Evolutionary conservation across 2,888 invertebrate genomes (phyloP), one percentile per base, ranked within the genome.

Genomic region (Mechanitis messenoides): DNA sequence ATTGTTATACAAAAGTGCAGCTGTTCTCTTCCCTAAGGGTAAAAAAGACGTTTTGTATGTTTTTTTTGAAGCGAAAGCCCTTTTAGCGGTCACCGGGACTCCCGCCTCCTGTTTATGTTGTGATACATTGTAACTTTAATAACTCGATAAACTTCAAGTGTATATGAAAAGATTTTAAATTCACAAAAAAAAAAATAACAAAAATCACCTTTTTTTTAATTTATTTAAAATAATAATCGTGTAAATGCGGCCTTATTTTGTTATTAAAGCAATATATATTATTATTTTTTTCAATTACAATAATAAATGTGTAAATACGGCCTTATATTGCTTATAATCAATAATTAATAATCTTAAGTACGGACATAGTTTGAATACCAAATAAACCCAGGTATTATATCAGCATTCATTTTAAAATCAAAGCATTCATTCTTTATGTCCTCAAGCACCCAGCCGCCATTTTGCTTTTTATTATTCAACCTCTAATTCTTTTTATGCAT

Each of bases 1-100:
- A 88, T 89, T 89, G 89, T 87, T 84, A 79, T 80, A 84, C 87
- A 84, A 85, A 84, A 83, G 81, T 79, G 89, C 89, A 89, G 89
- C 89, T 89, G 89, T 87, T 85, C 81, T 74, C 75, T 83, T 83
- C 85, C 87, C 88, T 73, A 74, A 79, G 87, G 87, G 87, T 85
- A 86, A 88, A 88, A 87, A 87, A 84, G 80, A 83, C 75, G 85
- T 85, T 85, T 86, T 87, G 83, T 85, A 28, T 65, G 70, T 81
- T 82, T 84, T 85, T 75, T 79, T 77, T 69, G 77, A 77, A 78
- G 79, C 79, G 68, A 73, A 71, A 72, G 80, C 75, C 79, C 81
- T 82, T 86, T 87, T 85, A 82, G 85, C 87, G 87, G 87, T 87
- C 86, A 86, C 82, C 78, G 79, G 87, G 85, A 65, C 71, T 69